Percentiles rank a stretch among this genome's conserved stretches.
Conservation (phyloP, 1,140 invertebrate species). For the Lerema accius region DNA sequence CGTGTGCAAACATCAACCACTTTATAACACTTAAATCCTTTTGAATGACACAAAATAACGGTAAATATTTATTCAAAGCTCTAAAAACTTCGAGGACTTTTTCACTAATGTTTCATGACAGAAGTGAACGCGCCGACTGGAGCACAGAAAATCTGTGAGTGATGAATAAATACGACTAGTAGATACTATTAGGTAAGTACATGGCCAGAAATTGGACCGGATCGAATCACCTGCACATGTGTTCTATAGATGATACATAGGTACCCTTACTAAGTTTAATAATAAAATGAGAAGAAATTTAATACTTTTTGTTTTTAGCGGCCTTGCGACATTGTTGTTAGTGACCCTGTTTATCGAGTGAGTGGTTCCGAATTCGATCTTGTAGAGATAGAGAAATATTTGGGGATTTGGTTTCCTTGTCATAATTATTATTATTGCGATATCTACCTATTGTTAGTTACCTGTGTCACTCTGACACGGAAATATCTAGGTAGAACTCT, state of each 20-base stretch:
- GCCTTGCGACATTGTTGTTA: background rate
- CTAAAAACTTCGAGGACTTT: background rate
- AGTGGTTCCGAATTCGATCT: background rate
- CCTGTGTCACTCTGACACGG: too few species aligned
- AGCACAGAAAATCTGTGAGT: constrained; percentile 44
- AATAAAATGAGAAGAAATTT: background rate
- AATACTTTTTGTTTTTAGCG: background rate
- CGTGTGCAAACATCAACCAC: background rate
- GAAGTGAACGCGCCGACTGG: constrained; percentile 49
- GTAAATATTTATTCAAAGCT: constrained; percentile 1
- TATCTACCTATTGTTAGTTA: too few species aligned
- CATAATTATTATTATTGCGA: too few species aligned
- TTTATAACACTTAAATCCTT: constrained; percentile 30
- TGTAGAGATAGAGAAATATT: background rate
- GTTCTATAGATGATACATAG: constrained; percentile 1
- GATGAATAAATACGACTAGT: constrained; percentile 56
- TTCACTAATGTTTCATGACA: constrained; percentile 18
- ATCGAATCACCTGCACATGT: constrained; percentile 26
- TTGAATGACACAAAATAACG: background rate
- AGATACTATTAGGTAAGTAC: background rate
- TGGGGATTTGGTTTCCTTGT: background rate
- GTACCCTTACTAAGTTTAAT: background rate
- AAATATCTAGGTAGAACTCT: too few species aligned
- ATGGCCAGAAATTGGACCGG: constrained; percentile 15
- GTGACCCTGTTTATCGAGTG: too few species aligned